Evolutionary conservation across 2,113 vertebrate species (phyloP).

Genomic region (Amblyornis subalaris): DNA sequence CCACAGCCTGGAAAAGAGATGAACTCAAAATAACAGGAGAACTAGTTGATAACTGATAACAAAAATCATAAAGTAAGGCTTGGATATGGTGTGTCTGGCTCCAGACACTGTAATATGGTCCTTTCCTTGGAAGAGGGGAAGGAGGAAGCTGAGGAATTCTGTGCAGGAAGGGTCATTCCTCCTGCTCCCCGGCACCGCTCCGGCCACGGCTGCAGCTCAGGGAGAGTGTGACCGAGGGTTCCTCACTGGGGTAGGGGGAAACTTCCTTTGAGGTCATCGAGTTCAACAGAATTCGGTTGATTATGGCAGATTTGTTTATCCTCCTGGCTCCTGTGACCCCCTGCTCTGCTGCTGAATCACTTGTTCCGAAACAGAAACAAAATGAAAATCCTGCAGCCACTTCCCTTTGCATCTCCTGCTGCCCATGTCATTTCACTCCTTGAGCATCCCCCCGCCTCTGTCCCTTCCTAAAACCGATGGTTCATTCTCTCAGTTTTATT

Average conservation of each 20-base stretch:
- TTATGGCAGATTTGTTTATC: not conserved
- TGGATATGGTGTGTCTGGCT: accelerated
- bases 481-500: not conserved
- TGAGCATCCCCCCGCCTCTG: not conserved
- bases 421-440: not conserved
- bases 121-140: not conserved
- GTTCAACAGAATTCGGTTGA: not conserved
- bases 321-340: not conserved
- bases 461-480: not conserved
- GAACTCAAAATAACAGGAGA: not conserved
- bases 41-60: accelerated
- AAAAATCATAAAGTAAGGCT: accelerated
- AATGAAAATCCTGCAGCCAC: not conserved
- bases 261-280: not conserved
- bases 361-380: not conserved
- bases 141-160: not conserved
- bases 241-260: not conserved
- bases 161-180: accelerated
- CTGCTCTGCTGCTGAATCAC: not conserved
- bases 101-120: accelerated
- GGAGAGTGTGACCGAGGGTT: accelerated
- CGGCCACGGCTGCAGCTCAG: not conserved
- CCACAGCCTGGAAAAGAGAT: not conserved
- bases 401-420: not conserved
- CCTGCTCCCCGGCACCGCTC: not conserved